A percentile compares a stretch with the other conserved stretches of the same genome.
Conservation (phyloP, 2,888 invertebrate genomes). For the Dyspetes luteomarginatus region DNA sequence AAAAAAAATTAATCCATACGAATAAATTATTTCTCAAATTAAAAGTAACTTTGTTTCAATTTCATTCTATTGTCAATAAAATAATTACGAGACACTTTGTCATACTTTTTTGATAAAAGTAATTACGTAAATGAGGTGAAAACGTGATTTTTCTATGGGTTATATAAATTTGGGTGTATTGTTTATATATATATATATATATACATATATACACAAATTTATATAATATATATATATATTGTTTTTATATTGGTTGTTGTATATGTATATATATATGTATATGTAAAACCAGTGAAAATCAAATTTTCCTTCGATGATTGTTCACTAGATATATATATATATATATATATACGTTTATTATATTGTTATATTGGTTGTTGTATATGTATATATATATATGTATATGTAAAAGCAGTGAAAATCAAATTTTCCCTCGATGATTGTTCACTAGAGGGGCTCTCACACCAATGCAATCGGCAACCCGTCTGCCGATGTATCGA, state of each 20-base stretch:
- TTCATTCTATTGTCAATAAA: too few species aligned
- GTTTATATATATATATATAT: too few species aligned
- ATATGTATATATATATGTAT: not conserved
- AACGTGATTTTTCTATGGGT: too few species aligned
- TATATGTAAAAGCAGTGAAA: not conserved
- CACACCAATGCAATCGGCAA: slow-evolving; percentile 12
- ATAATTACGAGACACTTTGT: not conserved
- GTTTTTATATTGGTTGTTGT: too few species aligned
- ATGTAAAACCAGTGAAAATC: slow-evolving; percentile 3
- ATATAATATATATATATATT: too few species aligned
- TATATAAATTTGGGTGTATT: too few species aligned
- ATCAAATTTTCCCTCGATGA: slow-evolving; percentile 23
- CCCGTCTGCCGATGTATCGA: slow-evolving; percentile 32
- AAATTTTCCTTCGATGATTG: slow-evolving; percentile 29
- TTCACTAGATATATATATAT: too few species aligned
- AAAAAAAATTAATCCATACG: too few species aligned
- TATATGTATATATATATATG: not conserved
- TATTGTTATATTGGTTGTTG: not conserved
- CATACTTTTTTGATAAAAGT: not conserved
- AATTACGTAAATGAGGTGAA: not conserved
- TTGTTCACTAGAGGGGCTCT: slow-evolving; percentile 29
- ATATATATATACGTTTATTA: not conserved
- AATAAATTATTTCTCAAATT: too few species aligned
- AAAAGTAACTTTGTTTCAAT: too few species aligned
- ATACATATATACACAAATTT: too few species aligned